Percentiles rank a stretch among this genome's conserved stretches.
phyloP scores from a whole-genome alignment of 2,113 vertebrate species.

The Anser brachyrhynchus region DNA sequence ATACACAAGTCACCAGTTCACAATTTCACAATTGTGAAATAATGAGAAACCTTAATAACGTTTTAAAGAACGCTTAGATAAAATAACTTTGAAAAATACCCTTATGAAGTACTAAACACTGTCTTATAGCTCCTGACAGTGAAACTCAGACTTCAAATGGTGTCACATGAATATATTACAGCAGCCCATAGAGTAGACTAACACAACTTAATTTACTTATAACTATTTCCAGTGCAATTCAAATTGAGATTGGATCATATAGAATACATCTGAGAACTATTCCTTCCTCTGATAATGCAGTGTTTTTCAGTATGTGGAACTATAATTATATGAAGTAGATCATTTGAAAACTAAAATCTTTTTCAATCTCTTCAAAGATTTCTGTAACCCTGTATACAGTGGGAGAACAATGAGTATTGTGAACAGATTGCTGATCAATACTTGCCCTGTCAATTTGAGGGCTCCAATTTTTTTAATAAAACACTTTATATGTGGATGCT shows the following conservation, averaged over 20 bases:
- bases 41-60: background rate
- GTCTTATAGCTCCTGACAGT: background rate
- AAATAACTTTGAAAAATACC: background rate
- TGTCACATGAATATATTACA: background rate
- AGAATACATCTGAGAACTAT: background rate
- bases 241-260: background rate
- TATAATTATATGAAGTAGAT: rapidly evolving
- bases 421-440: background rate
- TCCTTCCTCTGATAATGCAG: background rate
- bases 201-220: background rate
- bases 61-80: background rate
- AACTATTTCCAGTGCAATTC: background rate
- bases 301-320: background rate
- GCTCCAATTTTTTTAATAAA: background rate
- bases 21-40: background rate
- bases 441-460: background rate
- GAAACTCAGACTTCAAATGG: background rate
- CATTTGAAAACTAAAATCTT: background rate
- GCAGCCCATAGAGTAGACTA: background rate
- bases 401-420: background rate
- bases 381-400: rapidly evolving
- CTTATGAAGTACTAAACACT: background rate
- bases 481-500: background rate
- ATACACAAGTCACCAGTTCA: background rate
- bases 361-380: background rate